phyloP scores from a whole-genome alignment of 2,797 vertebrate species.

The Takifugu ocellatus region DNA sequence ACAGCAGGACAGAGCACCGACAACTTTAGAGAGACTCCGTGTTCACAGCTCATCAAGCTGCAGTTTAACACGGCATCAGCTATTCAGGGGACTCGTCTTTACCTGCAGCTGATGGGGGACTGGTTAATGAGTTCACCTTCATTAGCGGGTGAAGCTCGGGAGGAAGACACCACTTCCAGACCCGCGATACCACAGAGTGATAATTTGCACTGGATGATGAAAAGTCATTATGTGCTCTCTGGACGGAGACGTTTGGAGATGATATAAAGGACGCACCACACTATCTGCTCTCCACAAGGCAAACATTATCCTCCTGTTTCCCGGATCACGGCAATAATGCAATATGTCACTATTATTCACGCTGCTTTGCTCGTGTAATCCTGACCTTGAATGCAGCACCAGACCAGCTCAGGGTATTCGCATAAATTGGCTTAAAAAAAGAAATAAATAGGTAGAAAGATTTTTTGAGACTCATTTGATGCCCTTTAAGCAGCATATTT shows the following conservation, averaged over 20 bases:
- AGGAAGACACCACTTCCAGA: conserved; percentile 36
- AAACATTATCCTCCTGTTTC: conserved; percentile 31
- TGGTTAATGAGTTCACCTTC: too few species aligned
- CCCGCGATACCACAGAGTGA: conserved; percentile 58
- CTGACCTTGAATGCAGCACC: conserved; percentile 49
- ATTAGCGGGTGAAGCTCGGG: conserved; percentile 13
- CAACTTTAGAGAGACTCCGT: too few species aligned
- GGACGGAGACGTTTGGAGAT: conserved; percentile 20
- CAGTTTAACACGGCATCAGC: too few species aligned
- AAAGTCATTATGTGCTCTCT: conserved; percentile 30
- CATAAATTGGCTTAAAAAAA: conserved; percentile 6
- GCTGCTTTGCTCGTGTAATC: conserved; percentile 36
- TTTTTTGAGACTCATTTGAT: conserved; percentile 12
- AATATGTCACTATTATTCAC: conserved; percentile 27
- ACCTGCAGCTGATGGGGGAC: conserved; percentile 2
- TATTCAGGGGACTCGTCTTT: too few species aligned
- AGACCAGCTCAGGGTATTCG: not conserved
- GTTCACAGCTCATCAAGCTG: too few species aligned
- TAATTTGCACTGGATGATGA: conserved; percentile 42
- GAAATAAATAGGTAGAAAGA: conserved; percentile 10
- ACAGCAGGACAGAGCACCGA: too few species aligned
- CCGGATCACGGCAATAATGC: conserved; percentile 31
- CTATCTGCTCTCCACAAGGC: conserved; percentile 27
- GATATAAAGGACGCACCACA: conserved; percentile 37
- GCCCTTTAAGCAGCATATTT: conserved; percentile 15